phyloP scores from a whole-genome alignment of 2,797 vertebrate species.

The Sardinella longiceps region DNA sequence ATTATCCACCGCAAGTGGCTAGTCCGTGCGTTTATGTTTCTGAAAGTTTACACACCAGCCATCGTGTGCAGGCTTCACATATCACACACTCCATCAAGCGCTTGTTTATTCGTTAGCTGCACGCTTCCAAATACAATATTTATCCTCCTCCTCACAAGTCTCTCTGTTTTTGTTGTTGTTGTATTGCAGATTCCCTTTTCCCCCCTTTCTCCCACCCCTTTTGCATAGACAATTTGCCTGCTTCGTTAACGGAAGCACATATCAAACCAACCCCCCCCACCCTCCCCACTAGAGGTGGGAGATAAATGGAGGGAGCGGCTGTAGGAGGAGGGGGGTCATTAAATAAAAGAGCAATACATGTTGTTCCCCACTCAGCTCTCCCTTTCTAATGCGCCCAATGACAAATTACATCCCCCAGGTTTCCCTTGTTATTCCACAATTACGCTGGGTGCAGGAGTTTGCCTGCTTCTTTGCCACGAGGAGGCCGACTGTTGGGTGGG shows the following conservation, averaged over 20 bases:
- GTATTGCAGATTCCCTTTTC: slow-evolving; percentile 30
- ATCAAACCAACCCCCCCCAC: slow-evolving; percentile 44
- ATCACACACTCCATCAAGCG: slow-evolving; percentile 41
- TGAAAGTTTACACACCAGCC: slow-evolving; percentile 54
- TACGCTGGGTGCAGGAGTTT: slow-evolving; percentile 49
- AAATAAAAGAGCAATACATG: slow-evolving; percentile 59
- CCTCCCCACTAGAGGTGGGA: slow-evolving; percentile 33
- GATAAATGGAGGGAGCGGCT: slow-evolving; percentile 31
- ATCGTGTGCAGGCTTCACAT: slow-evolving; percentile 42
- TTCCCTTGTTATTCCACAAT: slow-evolving; percentile 61
- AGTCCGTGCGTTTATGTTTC: slow-evolving; percentile 54
- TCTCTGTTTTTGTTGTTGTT: background rate
- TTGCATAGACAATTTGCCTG: slow-evolving; percentile 55
- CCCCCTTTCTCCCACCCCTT: slow-evolving; percentile 28
- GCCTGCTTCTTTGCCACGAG: slow-evolving; percentile 39
- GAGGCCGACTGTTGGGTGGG: slow-evolving; percentile 29
- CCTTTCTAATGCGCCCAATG: slow-evolving; percentile 56
- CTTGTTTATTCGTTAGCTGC: slow-evolving; percentile 51
- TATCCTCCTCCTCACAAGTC: slow-evolving; percentile 30
- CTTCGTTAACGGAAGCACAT: slow-evolving; percentile 47
- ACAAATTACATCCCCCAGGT: slow-evolving; percentile 60
- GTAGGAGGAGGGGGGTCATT: slow-evolving; percentile 51
- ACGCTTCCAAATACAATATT: slow-evolving; percentile 44
- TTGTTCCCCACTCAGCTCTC: slow-evolving; percentile 52
- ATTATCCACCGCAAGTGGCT: slow-evolving; percentile 45